These are phyloP conservation scores for Tyrannus savana DNA, from an alignment of 2,113 vertebrate genomes.

Conservation along the genomic window DNA sequence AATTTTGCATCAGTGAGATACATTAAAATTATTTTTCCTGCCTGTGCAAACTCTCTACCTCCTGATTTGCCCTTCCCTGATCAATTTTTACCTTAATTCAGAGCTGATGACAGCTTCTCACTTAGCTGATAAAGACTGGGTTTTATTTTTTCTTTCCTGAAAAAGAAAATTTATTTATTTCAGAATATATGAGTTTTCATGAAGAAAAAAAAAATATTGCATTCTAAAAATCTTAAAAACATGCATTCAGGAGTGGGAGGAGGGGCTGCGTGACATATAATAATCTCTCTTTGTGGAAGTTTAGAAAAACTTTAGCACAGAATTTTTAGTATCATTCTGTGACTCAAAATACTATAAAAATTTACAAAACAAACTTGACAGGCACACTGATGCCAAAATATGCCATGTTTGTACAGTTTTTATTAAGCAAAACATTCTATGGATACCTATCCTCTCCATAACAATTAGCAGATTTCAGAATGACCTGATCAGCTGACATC, in stretches of 20 bases:
- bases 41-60: background rate
- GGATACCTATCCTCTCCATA: background rate
- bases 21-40: background rate
- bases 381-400: background rate
- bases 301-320: background rate
- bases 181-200: background rate
- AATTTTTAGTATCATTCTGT: background rate
- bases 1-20: background rate
- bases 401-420: background rate
- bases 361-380: background rate
- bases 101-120: background rate
- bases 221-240: background rate
- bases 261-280: background rate
- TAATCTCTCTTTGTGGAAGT: background rate
- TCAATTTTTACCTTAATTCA: background rate
- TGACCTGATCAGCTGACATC: background rate
- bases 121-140: background rate
- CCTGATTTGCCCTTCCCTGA: background rate
- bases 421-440: background rate
- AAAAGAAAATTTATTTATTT: background rate
- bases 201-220: accelerated
- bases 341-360: background rate
- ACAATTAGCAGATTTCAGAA: background rate
- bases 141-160: background rate
- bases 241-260: background rate